Conservation (phyloP, 2,888 invertebrate genomes). For the Drosophila falleni region DNA sequence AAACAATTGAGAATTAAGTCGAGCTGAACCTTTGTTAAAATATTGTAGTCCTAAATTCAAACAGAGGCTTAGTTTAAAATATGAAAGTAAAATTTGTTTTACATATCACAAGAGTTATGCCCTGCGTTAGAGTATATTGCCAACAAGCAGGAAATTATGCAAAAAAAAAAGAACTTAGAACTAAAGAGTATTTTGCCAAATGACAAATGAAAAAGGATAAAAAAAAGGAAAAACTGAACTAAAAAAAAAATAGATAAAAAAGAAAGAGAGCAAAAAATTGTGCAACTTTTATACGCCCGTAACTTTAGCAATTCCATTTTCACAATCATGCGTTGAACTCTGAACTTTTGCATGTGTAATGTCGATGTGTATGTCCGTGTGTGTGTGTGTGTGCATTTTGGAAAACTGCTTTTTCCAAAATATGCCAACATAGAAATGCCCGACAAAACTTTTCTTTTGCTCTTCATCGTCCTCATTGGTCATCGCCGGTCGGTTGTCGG, state of each 20-base stretch:
- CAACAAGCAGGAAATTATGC: slow-evolving; percentile 67
- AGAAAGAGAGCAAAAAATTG: slow-evolving; percentile 22
- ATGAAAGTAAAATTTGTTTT: background rate
- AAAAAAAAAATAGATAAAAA: slow-evolving; percentile 14
- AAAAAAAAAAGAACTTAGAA: slow-evolving; percentile 35
- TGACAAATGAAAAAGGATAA: slow-evolving; percentile 60
- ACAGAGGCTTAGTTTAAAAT: background rate
- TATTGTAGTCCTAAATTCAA: background rate
- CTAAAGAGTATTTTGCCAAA: slow-evolving; percentile 52
- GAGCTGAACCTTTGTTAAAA: no score
- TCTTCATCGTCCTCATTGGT: slow-evolving; percentile 64
- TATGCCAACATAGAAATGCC: slow-evolving; percentile 70
- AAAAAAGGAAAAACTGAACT: slow-evolving; percentile 14
- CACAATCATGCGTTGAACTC: slow-evolving; percentile 83
- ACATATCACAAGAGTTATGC: background rate
- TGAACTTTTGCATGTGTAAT: slow-evolving; percentile 69
- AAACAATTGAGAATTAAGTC: no score
- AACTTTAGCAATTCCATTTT: slow-evolving; percentile 83
- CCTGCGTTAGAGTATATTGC: slow-evolving; percentile 7
- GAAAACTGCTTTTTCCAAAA: slow-evolving; percentile 75
- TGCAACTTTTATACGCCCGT: slow-evolving; percentile 71
- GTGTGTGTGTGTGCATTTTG: slow-evolving; percentile 53
- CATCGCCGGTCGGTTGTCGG: slow-evolving; percentile 60
- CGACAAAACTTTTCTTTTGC: slow-evolving; percentile 63
- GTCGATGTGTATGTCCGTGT: slow-evolving; percentile 31